Evolutionary conservation across 2,888 invertebrate species (phyloP), one percentile per base, ranked within the genome.

Genomic region (Prosopocoilus inquinatus): DNA sequence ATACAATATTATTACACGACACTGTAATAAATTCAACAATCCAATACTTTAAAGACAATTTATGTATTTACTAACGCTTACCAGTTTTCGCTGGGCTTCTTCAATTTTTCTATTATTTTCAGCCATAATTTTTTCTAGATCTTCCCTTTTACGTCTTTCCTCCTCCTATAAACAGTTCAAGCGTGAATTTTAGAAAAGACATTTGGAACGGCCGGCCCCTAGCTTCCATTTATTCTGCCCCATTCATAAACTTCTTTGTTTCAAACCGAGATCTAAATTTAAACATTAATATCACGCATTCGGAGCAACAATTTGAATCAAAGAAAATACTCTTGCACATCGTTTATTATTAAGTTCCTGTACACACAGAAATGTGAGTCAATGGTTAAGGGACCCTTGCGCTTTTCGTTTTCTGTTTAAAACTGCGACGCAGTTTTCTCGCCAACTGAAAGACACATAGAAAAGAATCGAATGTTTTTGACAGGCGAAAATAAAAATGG

Each of bases 101-200:
- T 96, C 96, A 67, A 96, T 95, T 82, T 96, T 96, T 79, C 86
- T 87, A 85, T 96, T 96, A 83, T 97, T 97, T 83, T 97, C 96
- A 71, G 94, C 94, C 87, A 96, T 89, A 80, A 96, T 96, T 80
- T 88, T 87, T 82, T 96, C 96, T 77, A 96, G 85, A 80, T 95
- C 94, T 84, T 94, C 91, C 72, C 94, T 89, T 82, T 96, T 96
- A 82, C 90, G 88, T 80, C 88, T 87, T 84, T 97, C 96, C 85
- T 95, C 96, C 84, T 96, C 96, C 96, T 97, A 91, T 85, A 86
- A 87, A 83, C 78, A 80, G 79, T 80, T 78, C 77, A 72, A 79
- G 78, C 78, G 76, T 69, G 71, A 67, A 60, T 66, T 65, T 64
- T 38, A 35, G 55, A 55, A 55, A 45, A 46, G 20, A 59, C 65